Percentiles rank a stretch among this genome's conserved stretches.
Conservation (phyloP, 1,140 invertebrate species). For the Amphibalanus amphitrite region DNA sequence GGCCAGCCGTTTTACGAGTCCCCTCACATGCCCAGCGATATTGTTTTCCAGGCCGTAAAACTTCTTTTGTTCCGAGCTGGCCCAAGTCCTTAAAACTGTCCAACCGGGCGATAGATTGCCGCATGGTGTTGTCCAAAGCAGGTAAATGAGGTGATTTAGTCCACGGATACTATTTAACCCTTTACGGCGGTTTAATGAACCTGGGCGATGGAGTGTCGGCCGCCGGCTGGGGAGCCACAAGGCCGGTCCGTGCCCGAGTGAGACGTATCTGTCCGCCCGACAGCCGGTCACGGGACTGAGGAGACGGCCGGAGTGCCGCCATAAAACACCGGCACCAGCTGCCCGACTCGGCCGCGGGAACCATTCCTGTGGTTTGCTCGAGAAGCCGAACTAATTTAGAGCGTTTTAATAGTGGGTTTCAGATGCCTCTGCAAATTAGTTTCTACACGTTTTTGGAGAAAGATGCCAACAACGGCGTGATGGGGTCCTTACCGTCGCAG, state of each 20-base stretch:
- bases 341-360: too few species aligned
- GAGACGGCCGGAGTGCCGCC: too few species aligned
- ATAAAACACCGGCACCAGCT: too few species aligned
- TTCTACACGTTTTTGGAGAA: too few species aligned
- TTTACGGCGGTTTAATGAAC: background rate
- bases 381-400: too few species aligned
- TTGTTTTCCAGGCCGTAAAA: background rate
- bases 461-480: too few species aligned
- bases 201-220: background rate
- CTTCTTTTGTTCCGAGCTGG: background rate
- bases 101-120: background rate
- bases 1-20: background rate
- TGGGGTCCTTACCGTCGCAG: too few species aligned
- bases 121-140: background rate
- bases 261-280: background rate
- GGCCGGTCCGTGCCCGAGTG: background rate
- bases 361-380: too few species aligned
- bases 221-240: background rate
- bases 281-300: background rate
- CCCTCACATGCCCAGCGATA: background rate
- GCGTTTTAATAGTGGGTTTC: too few species aligned
- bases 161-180: background rate
- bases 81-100: background rate
- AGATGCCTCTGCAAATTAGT: too few species aligned
- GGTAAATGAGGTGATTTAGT: background rate